Percentiles rank a stretch among this genome's conserved stretches.
phyloP scores from a whole-genome alignment of 2,888 invertebrate species.

The Trichogramma dendrolimi region DNA sequence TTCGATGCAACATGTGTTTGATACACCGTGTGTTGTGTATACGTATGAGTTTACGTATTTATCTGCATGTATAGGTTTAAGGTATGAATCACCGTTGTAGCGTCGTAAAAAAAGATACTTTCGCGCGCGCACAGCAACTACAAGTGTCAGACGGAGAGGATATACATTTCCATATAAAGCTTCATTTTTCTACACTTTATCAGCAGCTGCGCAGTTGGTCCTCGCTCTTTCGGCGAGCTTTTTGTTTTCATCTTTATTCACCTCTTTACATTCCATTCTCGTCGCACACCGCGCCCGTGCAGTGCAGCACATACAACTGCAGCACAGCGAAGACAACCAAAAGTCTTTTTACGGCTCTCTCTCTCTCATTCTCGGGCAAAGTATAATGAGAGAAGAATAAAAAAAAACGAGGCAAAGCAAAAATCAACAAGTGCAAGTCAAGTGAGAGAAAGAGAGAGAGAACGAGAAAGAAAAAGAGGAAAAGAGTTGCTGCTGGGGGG shows the following conservation, averaged over 20 bases:
- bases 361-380: background rate
- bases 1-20: too few relatives aligned
- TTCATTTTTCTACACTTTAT: too few relatives aligned
- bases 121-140: too few relatives aligned
- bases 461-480: background rate
- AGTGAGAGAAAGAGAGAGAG: background rate
- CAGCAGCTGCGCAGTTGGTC: too few relatives aligned
- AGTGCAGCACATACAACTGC: conserved; percentile 4
- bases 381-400: background rate
- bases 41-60: background rate
- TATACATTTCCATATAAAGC: too few relatives aligned
- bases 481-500: background rate
- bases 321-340: background rate
- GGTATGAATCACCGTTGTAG: too few relatives aligned
- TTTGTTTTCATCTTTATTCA: too few relatives aligned
- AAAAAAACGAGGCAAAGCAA: background rate
- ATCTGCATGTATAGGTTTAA: too few relatives aligned
- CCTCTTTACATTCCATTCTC: too few relatives aligned
- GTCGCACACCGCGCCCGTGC: conserved; percentile 21
- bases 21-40: conserved; percentile 5
- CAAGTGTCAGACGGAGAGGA: too few relatives aligned
- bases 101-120: too few relatives aligned
- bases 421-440: background rate
- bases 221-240: too few relatives aligned
- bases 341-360: conserved; percentile 6